phyloP scores from a whole-genome alignment of 2,888 invertebrate genomes.

The Tipula vernalis region DNA sequence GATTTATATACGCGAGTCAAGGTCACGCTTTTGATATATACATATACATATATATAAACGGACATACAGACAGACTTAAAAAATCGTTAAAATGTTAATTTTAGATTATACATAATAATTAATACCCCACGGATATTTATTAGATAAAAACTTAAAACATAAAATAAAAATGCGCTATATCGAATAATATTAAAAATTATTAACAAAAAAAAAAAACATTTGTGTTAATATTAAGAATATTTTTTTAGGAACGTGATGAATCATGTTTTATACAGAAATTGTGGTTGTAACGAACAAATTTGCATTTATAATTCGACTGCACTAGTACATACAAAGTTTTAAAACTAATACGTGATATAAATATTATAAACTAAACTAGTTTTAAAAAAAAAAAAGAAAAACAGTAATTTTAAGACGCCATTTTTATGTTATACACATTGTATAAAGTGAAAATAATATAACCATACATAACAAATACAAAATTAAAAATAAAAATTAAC shows the following conservation, averaged over 20 bases:
- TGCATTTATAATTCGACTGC: not conserved
- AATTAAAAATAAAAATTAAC: not conserved
- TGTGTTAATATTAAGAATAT: not conserved
- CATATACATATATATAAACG: no score
- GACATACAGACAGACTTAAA: not conserved
- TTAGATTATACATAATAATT: not conserved
- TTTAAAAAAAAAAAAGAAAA: not conserved
- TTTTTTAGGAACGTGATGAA: not conserved
- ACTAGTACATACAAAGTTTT: not conserved
- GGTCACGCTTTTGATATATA: not conserved
- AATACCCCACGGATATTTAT: not conserved
- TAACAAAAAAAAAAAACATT: not conserved
- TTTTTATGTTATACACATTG: not conserved
- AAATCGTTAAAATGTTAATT: conserved; percentile 4
- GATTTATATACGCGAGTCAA: not conserved
- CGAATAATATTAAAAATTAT: not conserved
- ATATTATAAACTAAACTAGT: not conserved
- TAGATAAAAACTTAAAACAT: not conserved
- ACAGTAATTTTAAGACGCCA: not conserved
- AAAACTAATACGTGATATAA: not conserved
- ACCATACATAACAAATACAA: not conserved
- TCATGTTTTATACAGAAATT: not conserved
- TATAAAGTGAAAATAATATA: not conserved
- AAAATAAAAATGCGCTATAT: not conserved
- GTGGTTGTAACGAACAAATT: not conserved